Conservation (phyloP, 2,797 vertebrate genomes). For the Glyptemys insculpta region DNA sequence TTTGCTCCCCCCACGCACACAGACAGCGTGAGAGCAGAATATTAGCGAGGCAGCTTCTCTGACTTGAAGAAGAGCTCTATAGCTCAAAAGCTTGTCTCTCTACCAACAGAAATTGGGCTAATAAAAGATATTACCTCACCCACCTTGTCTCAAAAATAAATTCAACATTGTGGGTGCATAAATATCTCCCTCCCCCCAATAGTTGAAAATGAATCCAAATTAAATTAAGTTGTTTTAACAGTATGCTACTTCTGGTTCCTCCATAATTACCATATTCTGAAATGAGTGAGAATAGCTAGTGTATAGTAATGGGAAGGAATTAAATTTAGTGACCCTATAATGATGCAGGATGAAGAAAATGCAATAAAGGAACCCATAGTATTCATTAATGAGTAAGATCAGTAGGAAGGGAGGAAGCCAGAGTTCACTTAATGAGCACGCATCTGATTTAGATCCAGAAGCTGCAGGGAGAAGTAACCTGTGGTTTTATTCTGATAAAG, state of each 20-base stretch:
- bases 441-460: constrained; percentile 1
- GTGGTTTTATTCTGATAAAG: neutral
- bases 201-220: constrained; percentile 55
- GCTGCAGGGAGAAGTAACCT: constrained; percentile 44
- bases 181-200: constrained; percentile 12
- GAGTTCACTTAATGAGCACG: constrained; percentile 34
- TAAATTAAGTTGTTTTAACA: constrained; percentile 43
- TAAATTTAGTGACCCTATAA: constrained; percentile 58
- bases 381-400: constrained; percentile 52
- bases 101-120: neutral
- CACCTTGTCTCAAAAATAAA: neutral
- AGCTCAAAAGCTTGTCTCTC: neutral
- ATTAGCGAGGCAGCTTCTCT: neutral
- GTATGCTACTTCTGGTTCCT: constrained; percentile 57
- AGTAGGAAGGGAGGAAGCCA: constrained; percentile 39
- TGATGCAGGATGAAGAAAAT: constrained; percentile 57
- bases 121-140: neutral
- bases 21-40: rapidly evolving
- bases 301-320: constrained; percentile 53
- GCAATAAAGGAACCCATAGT: constrained; percentile 40
- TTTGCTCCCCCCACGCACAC: rapidly evolving
- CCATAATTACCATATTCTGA: constrained; percentile 59
- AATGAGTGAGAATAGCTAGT: constrained; percentile 60
- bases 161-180: neutral
- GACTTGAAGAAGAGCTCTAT: neutral